Conservation (phyloP, 2,797 vertebrate genomes). For the Characodon lateralis region DNA sequence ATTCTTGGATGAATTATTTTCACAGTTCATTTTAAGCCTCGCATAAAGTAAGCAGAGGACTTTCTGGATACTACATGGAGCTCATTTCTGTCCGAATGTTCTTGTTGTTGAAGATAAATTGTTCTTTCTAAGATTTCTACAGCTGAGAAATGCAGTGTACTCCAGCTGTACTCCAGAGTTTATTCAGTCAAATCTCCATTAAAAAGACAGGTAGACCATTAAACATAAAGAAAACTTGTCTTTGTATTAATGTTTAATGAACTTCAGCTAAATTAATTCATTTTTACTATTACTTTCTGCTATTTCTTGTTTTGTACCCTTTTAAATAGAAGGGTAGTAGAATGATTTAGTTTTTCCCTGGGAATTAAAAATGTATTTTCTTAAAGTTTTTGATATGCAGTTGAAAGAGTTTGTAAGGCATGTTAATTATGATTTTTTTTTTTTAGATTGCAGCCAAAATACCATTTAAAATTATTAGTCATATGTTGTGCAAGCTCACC, state of each 20-base stretch:
- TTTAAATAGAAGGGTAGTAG: background rate
- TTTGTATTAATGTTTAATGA: background rate
- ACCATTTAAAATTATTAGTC: too few species aligned
- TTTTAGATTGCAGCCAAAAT: background rate
- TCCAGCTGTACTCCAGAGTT: background rate
- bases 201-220: too few species aligned
- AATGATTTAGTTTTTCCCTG: background rate
- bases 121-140: background rate
- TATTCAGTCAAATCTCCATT: background rate
- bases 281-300: background rate
- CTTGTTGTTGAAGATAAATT: background rate
- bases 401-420: background rate
- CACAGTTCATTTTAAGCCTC: background rate
- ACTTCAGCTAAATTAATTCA: too few species aligned
- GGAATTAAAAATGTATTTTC: too few species aligned
- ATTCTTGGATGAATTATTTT: background rate
- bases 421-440: background rate
- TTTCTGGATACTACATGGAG: background rate
- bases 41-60: background rate
- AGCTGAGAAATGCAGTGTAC: too few species aligned
- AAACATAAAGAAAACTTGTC: background rate
- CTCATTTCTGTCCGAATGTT: background rate
- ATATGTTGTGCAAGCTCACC: background rate
- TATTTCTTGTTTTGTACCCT: background rate
- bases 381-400: too few species aligned